A percentile compares a stretch with the other conserved stretches of the same genome.
Conservation (phyloP, 2,113 vertebrate genomes). For the Caracal caracal region DNA sequence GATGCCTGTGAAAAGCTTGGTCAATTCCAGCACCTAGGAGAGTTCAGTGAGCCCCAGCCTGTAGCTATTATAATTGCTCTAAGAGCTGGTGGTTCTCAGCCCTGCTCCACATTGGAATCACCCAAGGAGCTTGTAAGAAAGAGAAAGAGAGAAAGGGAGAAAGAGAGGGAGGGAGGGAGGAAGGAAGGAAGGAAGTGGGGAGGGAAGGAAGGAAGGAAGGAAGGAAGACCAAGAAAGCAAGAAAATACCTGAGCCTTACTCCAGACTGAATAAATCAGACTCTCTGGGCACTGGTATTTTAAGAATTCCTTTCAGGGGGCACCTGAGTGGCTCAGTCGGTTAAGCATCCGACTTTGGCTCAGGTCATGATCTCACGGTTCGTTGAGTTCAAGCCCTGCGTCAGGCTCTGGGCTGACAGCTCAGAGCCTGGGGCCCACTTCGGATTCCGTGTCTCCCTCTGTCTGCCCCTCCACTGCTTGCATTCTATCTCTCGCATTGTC, state of each 20-base stretch:
- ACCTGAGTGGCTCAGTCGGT: no score
- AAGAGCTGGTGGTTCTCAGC: not conserved
- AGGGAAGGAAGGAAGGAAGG: not conserved
- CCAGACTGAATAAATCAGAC: not conserved
- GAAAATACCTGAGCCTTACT: not conserved
- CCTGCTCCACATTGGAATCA: not conserved
- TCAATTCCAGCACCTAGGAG: fast-evolving
- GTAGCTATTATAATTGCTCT: not conserved
- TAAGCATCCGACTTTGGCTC: no score
- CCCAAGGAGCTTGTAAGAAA: not conserved
- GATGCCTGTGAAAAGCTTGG: not conserved
- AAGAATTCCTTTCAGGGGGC: not conserved
- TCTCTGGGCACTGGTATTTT: not conserved
- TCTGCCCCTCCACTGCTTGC: no score
- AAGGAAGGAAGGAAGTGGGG: not conserved
- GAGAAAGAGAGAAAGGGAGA: not conserved
- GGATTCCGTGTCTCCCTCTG: no score
- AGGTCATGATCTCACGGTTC: no score
- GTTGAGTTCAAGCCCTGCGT: no score
- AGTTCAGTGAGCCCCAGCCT: not conserved
- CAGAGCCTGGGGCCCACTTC: no score
- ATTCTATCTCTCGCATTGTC: no score
- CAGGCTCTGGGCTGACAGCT: no score
- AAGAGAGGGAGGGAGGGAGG: not conserved
- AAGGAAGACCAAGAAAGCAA: not conserved